Conservation (phyloP, 2,888 invertebrate species). For the Drosophila ezoana region DNA sequence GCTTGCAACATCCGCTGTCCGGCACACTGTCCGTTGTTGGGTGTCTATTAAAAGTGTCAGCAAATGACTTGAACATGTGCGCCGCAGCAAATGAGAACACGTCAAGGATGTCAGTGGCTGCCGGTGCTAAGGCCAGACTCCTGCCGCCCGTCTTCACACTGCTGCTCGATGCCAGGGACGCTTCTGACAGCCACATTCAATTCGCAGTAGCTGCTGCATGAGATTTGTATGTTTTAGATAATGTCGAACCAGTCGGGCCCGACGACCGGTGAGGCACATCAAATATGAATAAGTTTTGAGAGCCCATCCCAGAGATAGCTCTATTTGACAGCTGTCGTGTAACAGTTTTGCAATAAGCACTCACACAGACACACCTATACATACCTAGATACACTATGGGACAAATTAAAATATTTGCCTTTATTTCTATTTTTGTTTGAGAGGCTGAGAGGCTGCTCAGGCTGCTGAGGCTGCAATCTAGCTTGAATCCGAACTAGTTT, state of each 20-base stretch:
- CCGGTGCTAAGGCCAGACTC: conserved; percentile 20
- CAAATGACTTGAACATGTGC: conserved; percentile 56
- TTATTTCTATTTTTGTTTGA: too few relatives aligned
- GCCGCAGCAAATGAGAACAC: conserved; percentile 52
- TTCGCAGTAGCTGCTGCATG: conserved; percentile 19
- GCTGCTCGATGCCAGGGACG: conserved; percentile 14
- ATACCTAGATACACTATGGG: neutral
- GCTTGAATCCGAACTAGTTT: too few relatives aligned
- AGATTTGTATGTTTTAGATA: conserved; percentile 74
- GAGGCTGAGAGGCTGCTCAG: too few relatives aligned
- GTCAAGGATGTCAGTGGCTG: conserved; percentile 60
- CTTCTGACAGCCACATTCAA: conserved; percentile 47
- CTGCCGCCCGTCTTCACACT: neutral
- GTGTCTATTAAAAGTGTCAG: conserved; percentile 75
- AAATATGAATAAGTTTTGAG: conserved; percentile 69
- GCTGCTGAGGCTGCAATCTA: too few relatives aligned
- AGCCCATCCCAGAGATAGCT: conserved; percentile 26
- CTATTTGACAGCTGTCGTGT: conserved; percentile 52
- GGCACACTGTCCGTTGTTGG: conserved; percentile 45
- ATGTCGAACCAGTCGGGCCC: conserved; percentile 45
- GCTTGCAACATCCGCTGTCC: conserved; percentile 25
- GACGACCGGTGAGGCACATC: conserved; percentile 35
- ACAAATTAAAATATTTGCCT: neutral
- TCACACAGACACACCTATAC: conserved; percentile 7
- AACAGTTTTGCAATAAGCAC: conserved; percentile 37